Conservation (phyloP, 2,888 invertebrate species). For the Eristalinus sepulchralis region DNA sequence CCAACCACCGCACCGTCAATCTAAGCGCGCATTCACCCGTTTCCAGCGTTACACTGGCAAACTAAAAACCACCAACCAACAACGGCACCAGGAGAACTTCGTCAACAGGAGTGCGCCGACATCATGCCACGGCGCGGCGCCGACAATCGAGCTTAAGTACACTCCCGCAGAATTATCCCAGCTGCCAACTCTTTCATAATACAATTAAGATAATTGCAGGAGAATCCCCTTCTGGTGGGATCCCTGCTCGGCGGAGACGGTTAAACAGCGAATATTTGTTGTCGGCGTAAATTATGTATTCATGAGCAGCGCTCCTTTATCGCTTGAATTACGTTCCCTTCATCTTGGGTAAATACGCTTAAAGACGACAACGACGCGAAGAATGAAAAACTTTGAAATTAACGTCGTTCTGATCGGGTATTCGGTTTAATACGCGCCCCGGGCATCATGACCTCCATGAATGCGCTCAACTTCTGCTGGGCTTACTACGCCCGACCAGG, state of each 20-base stretch:
- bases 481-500: not conserved
- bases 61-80: not conserved
- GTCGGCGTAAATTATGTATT: conserved; percentile 32
- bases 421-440: conserved; percentile 12
- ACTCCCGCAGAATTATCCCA: not conserved
- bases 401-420: conserved; percentile 22
- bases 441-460: conserved; percentile 10
- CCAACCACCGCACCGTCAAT: no score
- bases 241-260: not conserved
- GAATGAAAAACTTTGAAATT: conserved; percentile 4
- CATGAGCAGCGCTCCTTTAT: conserved; percentile 22
- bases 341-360: not conserved
- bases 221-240: not conserved
- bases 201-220: conserved; percentile 22
- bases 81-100: not conserved
- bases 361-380: not conserved
- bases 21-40: not conserved
- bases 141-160: not conserved
- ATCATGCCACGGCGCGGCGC: no score
- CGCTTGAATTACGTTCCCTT: conserved; percentile 21
- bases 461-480: not conserved
- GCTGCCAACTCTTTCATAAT: conserved; percentile 20
- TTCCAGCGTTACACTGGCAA: not conserved
- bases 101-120: not conserved
- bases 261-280: conserved; percentile 7